These are phyloP conservation scores for Bucco capensis DNA, from an alignment of 2,113 vertebrate species.

Conservation along the genomic window DNA sequence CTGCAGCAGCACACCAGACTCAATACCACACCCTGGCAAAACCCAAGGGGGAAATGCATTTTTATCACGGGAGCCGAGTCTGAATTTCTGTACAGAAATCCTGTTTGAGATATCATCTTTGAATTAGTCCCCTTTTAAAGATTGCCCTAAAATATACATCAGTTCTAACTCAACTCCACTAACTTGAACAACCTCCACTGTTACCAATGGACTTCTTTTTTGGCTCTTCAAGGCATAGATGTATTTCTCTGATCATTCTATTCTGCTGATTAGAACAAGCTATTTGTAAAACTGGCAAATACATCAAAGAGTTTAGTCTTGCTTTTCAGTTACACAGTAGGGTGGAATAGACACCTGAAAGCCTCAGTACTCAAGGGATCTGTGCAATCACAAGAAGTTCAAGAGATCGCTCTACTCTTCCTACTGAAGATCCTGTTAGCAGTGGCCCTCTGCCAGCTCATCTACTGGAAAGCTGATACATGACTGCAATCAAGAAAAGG, in stretches of 20 bases:
- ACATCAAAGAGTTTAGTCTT: not conserved
- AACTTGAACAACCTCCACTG: not conserved
- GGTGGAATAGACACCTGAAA: not conserved
- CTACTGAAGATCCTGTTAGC: not conserved
- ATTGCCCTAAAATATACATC: not conserved
- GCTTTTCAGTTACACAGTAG: not conserved
- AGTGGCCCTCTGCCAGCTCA: not conserved
- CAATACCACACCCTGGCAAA: fast-evolving
- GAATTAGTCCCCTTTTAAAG: not conserved
- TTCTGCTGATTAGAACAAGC: not conserved
- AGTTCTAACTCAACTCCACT: not conserved
- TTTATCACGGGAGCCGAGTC: not conserved
- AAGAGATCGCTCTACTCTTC: not conserved
- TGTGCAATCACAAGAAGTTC: not conserved
- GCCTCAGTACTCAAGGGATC: not conserved
- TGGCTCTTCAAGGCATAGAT: not conserved
- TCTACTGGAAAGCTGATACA: not conserved
- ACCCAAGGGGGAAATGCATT: not conserved
- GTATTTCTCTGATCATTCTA: not conserved
- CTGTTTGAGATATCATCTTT: not conserved
- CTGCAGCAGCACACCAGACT: not conserved
- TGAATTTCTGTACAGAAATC: not conserved
- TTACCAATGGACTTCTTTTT: not conserved
- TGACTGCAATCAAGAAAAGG: not conserved
- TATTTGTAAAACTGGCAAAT: not conserved